Evolutionary conservation across 2,113 vertebrate genomes (phyloP), one percentile per base, ranked within the genome.

Genomic region (Riparia riparia): DNA sequence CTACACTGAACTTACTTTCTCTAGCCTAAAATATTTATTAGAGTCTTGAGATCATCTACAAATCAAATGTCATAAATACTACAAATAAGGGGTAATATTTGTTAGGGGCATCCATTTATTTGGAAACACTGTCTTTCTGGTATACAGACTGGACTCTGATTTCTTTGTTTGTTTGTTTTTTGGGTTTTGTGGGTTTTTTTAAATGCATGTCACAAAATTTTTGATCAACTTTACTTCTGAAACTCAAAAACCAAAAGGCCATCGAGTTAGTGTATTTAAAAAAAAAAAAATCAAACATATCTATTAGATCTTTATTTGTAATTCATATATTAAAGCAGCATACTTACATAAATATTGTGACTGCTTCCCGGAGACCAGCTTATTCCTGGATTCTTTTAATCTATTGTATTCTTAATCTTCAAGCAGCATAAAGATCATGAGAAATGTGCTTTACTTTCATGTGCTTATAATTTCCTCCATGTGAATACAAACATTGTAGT

Each of bases 361-460:
- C 86, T 8, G 7, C 17, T 86, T 79, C 82, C 58, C 10, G 17
- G 79, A 60, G 95, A 88, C 37, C 66, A 86, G 20, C 41, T 91
- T 91, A 81, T 95, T 96, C 85, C 92, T 86, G 79, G 58, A 88
- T 91, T 90, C 95, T 92, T 97, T 97, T 93, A 95, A 95, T 88
- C 95, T 95, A 94, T 95, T 97, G 92, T 97, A 64, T 86, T 94
- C 82, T 81, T 96, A 96, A 95, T 96, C 96, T 96, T 88, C 90
- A 94, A 76, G 90, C 54, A 83, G 82, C 0, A 6, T 90, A 94
- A 97, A 96, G 93, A 94, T 92, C 85, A 94, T 77, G 56, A 96
- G 68, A 92, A 96, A 96, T 95, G 93, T 90, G 56, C 79, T 88
- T 88, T 94, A 83, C 90, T 88, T 95, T 94, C 85, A 94, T 94